phyloP scores from a whole-genome alignment of 1,140 invertebrate species.

The Magallana angulata region DNA sequence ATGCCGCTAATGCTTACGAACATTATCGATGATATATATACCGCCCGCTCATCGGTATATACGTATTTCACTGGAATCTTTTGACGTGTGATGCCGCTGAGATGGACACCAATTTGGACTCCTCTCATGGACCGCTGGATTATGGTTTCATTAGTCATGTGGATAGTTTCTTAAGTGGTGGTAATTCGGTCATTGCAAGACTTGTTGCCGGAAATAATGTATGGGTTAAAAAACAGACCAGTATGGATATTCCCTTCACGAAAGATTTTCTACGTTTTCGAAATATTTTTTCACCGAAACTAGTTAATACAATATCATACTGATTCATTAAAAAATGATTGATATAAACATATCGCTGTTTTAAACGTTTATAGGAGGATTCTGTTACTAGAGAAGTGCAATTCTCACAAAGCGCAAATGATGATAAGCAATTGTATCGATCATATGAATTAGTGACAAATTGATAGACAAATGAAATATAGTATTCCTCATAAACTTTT shows the following conservation, averaged over 20 bases:
- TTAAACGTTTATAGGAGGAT: no score
- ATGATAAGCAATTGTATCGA: no score
- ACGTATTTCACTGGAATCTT: conserved; percentile 40
- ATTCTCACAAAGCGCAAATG: no score
- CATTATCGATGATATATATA: not conserved
- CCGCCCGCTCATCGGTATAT: conserved; percentile 16
- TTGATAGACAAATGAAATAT: no score
- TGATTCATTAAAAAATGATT: not conserved
- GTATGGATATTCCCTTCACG: conserved; percentile 43
- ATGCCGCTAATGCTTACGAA: conserved; percentile 25
- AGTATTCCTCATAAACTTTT: no score
- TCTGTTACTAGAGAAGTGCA: no score
- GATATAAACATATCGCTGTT: no score
- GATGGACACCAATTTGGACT: conserved; percentile 29
- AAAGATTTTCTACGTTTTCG: conserved; percentile 41
- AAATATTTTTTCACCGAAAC: conserved; percentile 7
- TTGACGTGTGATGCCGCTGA: not conserved
- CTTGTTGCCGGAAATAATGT: conserved; percentile 17
- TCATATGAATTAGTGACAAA: no score
- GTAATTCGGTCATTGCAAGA: conserved; percentile 20
- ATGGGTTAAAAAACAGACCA: conserved; percentile 40
- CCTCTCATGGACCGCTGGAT: conserved; percentile 7
- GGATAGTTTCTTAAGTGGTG: no score
- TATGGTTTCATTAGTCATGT: no score
- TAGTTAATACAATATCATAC: not conserved